Evolutionary conservation across 2,113 vertebrate species (phyloP), one percentile per base, ranked within the genome.

Genomic region (Nicator chloris): DNA sequence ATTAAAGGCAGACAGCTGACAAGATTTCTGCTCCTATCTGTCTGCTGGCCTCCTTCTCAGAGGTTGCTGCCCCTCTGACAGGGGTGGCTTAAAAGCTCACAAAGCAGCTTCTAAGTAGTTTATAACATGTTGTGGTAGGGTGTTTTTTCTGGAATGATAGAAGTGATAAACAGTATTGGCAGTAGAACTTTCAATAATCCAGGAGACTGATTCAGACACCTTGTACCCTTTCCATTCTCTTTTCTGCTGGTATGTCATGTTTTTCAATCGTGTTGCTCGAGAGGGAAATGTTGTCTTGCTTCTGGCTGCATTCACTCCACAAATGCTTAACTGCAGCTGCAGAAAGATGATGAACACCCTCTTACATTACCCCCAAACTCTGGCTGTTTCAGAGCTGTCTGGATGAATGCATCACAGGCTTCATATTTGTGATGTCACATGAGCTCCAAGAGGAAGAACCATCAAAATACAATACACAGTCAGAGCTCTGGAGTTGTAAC

Each of bases 1-100:
- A 93, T 95, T 96, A 88, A 71, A 95, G 90, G 86, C 86, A 90
- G 94, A 86, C 54, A 93, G 68, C 86, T 95, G 88, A 93, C 70
- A 85, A 91, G 82, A 81, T 88, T 97, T 92, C 86, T 92, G 64
- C 54, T 88, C 63, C 85, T 94, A 10, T 86, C 88, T 81, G 92
- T 78, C 79, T 88, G 59, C 82, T 90, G 80, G 63, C 92, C 76
- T 90, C 54, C 66, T 88, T 54, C 86, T 90, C 37, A 42, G 68
- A 92, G 82, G 71, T 83, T 88, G 71, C 66, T 86, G 71, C 24
- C 75, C 71, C 64, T 73, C 37, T 93, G 70, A 73, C 68, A 82
- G 37, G 28, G 22, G 27, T 86, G 63, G 75, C 71, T 93, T 93
- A 92, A 94, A 92, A 95, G 75, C 75, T 94, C 95, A 73, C 33